phyloP scores from a whole-genome alignment of 1,140 invertebrate species.

The Pissodes strobi region DNA sequence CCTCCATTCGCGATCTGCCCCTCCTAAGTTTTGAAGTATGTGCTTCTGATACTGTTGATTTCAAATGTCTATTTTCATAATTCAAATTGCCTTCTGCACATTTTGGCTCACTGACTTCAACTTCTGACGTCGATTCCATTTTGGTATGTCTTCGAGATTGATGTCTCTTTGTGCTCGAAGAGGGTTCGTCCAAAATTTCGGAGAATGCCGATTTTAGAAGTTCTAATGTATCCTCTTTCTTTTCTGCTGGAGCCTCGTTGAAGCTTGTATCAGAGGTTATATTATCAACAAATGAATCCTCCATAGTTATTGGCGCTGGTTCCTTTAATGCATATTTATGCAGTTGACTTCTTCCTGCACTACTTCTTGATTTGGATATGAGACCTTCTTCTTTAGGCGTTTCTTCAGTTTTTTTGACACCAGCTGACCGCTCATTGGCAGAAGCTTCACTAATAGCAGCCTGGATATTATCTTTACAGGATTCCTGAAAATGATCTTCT shows the following conservation, averaged over 20 bases:
- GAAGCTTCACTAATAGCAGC: too few species aligned
- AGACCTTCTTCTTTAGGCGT: too few species aligned
- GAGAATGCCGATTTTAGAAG: too few species aligned
- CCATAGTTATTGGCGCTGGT: background rate
- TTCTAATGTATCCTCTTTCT: background rate
- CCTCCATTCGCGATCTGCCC: background rate
- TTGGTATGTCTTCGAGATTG: background rate
- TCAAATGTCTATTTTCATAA: background rate
- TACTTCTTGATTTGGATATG: too few species aligned
- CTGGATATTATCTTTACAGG: too few species aligned
- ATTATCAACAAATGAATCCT: background rate
- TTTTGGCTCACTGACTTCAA: too few species aligned
- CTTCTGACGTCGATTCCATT: background rate
- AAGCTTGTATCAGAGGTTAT: background rate
- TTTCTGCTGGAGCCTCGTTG: background rate
- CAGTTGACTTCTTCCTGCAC: background rate
- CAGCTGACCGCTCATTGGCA: too few species aligned
- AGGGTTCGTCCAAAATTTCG: background rate
- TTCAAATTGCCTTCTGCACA: background rate
- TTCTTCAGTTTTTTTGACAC: too few species aligned
- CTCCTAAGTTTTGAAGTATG: background rate
- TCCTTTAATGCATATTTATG: background rate
- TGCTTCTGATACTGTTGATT: background rate
- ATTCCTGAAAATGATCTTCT: background rate
- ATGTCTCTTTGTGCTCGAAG: background rate